Base-by-base conservation (phyloP, 2,113 vertebrate species). In the Actenoides lindsayi region DNA sequence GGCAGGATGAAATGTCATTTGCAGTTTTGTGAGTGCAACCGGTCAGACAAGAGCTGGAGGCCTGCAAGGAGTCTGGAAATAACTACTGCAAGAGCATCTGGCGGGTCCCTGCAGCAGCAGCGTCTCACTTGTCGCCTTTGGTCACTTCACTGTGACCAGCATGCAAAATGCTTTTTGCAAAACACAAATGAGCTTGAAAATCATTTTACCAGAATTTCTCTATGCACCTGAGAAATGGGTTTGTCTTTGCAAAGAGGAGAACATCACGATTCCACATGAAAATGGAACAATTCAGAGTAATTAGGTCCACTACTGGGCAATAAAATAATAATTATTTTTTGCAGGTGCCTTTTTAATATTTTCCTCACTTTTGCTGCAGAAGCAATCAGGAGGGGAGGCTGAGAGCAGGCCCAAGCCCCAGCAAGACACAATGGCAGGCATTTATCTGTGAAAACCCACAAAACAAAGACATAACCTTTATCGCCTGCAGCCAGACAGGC, bases 401-500 rank as follows among this genome's bases (percentile, higher is more conserved):
- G 41, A 46, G 73, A 80, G 41, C 48, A 83, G 62, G 68, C 39
- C 76, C 53, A 80, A 93, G 53, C 19, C 51, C 67, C 63, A 63
- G 51, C 21, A 39, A 92, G 68, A n/a, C 50, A 64, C 56, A 50
- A 42, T 50, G 68, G 39, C 20, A 28, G 64, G 54, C 64, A 51
- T 90, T 90, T 68, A 23, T 82, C 76, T 68, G 59, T 74, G 77
- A 93, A 89, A 96, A 42, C 20, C 54, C 37, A 70, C 37, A 78
- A 86, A 80, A 86, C 46, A 92, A 82, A 92, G 67, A 86, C 57
- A 67, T 95, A 92, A 94, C 59, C 80, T 94, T 68, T 68, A 87
- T 77, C 80, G 1, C 53, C 69, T 79, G 65, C 64, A 93, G 63
- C 53, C 78, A 96, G 84, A 60, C 83, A 89, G 57, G 65, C 86